These are phyloP conservation scores for Anas capensis DNA, from an alignment of 2,797 vertebrate species.

Conservation along the genomic window DNA sequence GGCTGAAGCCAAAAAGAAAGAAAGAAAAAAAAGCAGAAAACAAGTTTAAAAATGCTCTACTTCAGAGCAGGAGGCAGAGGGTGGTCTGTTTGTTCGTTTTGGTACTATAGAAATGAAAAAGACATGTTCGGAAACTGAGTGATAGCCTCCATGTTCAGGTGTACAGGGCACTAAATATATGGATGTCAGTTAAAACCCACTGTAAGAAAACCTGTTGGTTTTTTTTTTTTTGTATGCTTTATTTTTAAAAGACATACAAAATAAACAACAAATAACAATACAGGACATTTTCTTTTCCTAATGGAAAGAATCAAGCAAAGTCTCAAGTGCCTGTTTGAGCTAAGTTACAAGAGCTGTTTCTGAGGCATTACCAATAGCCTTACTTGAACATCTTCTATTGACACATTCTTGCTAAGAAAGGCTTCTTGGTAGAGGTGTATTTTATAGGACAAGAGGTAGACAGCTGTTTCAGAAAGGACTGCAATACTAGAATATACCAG, in stretches of 20 bases:
- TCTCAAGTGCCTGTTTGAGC: background rate
- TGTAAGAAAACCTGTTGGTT: accelerated
- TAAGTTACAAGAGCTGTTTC: background rate
- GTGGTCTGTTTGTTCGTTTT: background rate
- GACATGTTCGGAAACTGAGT: background rate
- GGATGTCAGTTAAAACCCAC: background rate
- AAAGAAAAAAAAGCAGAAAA: background rate
- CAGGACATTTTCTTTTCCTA: background rate
- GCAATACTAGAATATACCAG: background rate
- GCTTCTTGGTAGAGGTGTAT: background rate
- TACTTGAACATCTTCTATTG: background rate
- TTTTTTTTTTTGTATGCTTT: too few species aligned
- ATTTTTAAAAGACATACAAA: background rate
- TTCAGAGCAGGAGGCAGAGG: background rate
- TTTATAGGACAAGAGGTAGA: background rate
- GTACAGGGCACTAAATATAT: background rate
- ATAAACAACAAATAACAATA: background rate
- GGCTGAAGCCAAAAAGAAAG: background rate
- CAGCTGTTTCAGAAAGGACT: background rate
- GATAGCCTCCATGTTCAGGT: background rate
- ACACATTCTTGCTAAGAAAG: background rate
- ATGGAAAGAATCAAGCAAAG: background rate
- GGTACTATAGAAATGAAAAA: background rate
- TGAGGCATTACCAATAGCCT: background rate
- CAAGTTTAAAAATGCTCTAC: background rate